Conservation (phyloP, 2,888 invertebrate species). For the Tetramorium bicarinatum region DNA sequence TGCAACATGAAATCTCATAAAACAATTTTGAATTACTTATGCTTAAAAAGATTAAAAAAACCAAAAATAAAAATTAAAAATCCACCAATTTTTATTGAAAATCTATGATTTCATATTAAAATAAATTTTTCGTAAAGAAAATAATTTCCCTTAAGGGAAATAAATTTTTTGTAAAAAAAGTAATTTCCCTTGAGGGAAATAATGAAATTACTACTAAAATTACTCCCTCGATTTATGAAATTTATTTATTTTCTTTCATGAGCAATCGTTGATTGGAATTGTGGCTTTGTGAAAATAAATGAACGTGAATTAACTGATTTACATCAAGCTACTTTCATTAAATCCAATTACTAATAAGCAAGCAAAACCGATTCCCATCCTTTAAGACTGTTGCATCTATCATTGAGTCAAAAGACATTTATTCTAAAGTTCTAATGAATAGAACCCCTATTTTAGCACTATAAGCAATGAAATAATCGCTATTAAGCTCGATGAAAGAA, state of each 20-base stretch:
- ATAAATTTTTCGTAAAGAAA: not conserved
- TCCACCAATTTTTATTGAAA: not conserved
- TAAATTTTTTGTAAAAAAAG: not conserved
- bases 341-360: not conserved
- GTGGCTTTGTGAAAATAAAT: not conserved
- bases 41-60: not conserved
- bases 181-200: not conserved
- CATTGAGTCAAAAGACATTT: not conserved
- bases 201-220: not conserved
- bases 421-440: slow-evolving; percentile 24
- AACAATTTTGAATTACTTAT: not conserved
- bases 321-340: not conserved
- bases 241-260: not conserved
- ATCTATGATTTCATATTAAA: not conserved
- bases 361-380: not conserved
- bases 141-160: not conserved
- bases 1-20: not conserved
- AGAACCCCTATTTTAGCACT: not conserved
- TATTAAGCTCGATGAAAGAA: slow-evolving; percentile 67
- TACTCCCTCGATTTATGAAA: not conserved
- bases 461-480: slow-evolving; percentile 40
- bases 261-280: not conserved
- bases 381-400: not conserved
- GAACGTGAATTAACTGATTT: slow-evolving; percentile 1
- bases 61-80: not conserved